A percentile compares a stretch with the other conserved stretches of the same genome.
Evolutionary conservation across 1,140 invertebrate genomes (phyloP).

Genomic region (Argopecten irradians): DNA sequence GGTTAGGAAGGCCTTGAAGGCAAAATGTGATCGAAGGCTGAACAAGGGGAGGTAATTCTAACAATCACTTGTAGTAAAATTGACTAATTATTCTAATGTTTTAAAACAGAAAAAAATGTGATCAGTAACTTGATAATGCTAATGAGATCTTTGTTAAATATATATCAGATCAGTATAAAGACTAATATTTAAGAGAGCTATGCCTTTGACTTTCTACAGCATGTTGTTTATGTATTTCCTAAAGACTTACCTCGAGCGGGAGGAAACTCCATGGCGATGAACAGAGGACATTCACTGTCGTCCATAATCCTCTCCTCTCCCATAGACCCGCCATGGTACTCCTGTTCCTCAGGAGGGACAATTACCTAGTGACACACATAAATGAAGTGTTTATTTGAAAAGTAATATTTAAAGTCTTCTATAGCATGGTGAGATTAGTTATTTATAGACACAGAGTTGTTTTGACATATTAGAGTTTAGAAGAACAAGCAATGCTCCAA

Average conservation of each 20-base stretch:
- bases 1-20: neutral
- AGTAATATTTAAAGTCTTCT: no score
- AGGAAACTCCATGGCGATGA: slow-evolving; percentile 82
- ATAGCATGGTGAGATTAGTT: no score
- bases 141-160: no score
- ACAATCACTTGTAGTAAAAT: neutral
- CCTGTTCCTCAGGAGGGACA: slow-evolving; percentile 73
- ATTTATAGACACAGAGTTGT: no score
- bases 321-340: slow-evolving; percentile 78
- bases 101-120: neutral
- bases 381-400: no score
- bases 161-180: no score
- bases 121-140: neutral
- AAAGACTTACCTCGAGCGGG: slow-evolving; percentile 80
- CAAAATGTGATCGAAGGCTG: neutral
- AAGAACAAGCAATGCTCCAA: neutral
- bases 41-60: neutral
- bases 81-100: no score
- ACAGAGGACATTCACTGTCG: slow-evolving; percentile 97
- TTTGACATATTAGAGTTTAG: no score
- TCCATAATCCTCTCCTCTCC: slow-evolving; percentile 92
- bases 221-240: neutral
- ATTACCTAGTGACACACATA: slow-evolving; percentile 68
- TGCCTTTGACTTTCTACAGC: neutral
- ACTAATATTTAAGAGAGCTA: neutral